Percentiles rank a stretch among this genome's conserved stretches.
phyloP scores from a whole-genome alignment of 2,888 invertebrate genomes.

The Panorpa germanica region DNA sequence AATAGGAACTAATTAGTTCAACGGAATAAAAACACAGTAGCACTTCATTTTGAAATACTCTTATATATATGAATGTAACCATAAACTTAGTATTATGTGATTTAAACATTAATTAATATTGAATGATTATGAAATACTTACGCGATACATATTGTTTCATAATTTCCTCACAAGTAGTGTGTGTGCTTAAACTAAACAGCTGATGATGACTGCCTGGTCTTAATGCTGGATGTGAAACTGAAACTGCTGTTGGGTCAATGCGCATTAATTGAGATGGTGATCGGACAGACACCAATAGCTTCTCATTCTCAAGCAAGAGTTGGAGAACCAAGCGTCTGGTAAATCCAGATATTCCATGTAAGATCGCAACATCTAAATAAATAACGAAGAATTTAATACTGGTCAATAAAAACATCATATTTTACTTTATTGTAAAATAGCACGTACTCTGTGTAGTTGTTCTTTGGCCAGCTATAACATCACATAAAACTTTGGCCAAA shows the following conservation, averaged over 20 bases:
- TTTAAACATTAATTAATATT: not conserved
- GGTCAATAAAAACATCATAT: too few relatives aligned
- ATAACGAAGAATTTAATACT: conserved; percentile 5
- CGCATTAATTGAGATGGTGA: conserved; percentile 22
- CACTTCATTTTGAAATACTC: too few relatives aligned
- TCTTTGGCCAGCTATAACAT: too few relatives aligned
- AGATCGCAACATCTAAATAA: conserved; percentile 2
- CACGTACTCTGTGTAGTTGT: too few relatives aligned
- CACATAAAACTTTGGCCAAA: conserved; percentile 60
- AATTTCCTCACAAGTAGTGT: conserved; percentile 55
- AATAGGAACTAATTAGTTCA: conserved; percentile 8
- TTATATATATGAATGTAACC: too few relatives aligned
- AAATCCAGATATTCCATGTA: conserved; percentile 77
- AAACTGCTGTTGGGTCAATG: conserved; percentile 17
- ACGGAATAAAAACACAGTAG: too few relatives aligned
- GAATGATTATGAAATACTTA: conserved; percentile 14
- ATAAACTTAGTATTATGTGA: too few relatives aligned
- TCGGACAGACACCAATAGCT: conserved; percentile 54
- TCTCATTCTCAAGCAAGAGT: conserved; percentile 70
- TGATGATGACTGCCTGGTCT: conserved; percentile 55
- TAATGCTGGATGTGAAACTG: conserved; percentile 42
- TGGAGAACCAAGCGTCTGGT: conserved; percentile 72
- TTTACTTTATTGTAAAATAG: too few relatives aligned
- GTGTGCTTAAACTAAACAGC: conserved; percentile 53
- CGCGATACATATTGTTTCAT: conserved; percentile 38